Conservation (phyloP, 2,113 vertebrate species). For the Mionectes macconnelli region DNA sequence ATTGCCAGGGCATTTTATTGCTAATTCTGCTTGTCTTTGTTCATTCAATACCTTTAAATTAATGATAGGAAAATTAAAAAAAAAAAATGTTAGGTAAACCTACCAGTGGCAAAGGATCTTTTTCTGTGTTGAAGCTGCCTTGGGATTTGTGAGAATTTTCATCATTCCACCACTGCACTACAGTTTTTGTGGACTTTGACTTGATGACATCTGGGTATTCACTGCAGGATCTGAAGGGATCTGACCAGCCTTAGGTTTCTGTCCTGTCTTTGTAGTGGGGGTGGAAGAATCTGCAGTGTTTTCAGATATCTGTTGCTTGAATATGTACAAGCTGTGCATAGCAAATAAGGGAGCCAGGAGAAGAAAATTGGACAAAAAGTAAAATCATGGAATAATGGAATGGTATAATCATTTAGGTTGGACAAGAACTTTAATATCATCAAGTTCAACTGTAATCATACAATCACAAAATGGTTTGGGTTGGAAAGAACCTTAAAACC, state of each 20-base stretch:
- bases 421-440: not conserved
- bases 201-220: not conserved
- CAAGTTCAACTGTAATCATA: rapidly evolving
- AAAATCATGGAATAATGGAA: not conserved
- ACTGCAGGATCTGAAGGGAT: not conserved
- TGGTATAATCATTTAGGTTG: not conserved
- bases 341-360: not conserved
- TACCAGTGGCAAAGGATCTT: not conserved
- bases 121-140: not conserved
- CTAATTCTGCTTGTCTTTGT: not conserved
- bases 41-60: not conserved
- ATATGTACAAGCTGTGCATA: not conserved
- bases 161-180: not conserved
- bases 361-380: not conserved
- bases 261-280: not conserved
- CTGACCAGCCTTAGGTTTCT: not conserved
- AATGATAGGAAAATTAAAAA: not conserved
- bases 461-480: not conserved
- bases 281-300: not conserved
- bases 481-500: not conserved
- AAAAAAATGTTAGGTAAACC: not conserved
- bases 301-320: not conserved
- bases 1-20: not conserved
- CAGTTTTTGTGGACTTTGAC: not conserved
- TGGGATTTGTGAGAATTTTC: not conserved